Percentiles rank a stretch among this genome's conserved stretches.
These are phyloP conservation scores for Pteruthius melanotis DNA, from an alignment of 2,113 vertebrate species.

Conservation along the genomic window DNA sequence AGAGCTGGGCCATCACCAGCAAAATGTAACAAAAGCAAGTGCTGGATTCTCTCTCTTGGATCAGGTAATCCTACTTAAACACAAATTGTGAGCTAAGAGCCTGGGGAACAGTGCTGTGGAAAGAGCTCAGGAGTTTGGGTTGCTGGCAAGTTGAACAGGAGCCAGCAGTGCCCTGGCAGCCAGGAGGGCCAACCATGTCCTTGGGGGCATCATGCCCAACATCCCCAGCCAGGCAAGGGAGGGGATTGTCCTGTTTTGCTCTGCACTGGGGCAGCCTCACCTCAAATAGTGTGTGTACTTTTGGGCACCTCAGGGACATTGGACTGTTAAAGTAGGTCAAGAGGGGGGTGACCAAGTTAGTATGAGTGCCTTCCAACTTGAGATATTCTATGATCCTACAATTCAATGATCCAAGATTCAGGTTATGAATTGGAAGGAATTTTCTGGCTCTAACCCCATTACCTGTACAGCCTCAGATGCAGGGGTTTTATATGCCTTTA, in stretches of 20 bases:
- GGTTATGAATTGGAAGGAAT: background rate
- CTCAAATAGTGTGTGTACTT: background rate
- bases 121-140: background rate
- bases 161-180: background rate
- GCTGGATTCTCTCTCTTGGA: background rate
- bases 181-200: rapidly evolving
- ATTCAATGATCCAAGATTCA: background rate
- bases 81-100: background rate
- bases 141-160: background rate
- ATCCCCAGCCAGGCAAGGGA: rapidly evolving
- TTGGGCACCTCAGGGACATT: background rate
- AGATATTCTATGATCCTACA: background rate
- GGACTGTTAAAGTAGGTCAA: background rate
- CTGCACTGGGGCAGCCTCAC: rapidly evolving
- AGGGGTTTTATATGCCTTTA: background rate
- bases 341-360: background rate
- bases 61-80: background rate
- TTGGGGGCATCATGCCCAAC: rapidly evolving
- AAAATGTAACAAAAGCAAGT: background rate
- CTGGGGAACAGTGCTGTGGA: background rate
- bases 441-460: background rate
- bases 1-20: background rate
- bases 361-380: background rate
- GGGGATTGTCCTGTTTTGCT: background rate
- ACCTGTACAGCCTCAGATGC: background rate